Evolutionary conservation across 2,797 vertebrate species (phyloP).

Genomic region (Rhincodon typus): DNA sequence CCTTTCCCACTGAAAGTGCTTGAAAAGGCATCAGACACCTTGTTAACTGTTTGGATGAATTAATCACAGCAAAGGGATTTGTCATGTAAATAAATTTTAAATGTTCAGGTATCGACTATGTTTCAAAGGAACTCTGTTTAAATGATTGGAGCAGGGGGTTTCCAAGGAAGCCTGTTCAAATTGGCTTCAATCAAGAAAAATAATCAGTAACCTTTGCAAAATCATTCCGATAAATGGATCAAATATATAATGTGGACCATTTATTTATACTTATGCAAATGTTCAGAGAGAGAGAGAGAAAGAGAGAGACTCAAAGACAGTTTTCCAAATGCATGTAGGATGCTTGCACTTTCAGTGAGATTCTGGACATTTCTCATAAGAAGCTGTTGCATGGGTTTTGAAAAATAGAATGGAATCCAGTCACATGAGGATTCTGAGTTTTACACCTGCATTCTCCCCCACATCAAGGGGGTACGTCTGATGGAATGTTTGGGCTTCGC

Average conservation of each 20-base stretch:
- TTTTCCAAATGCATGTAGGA: not conserved
- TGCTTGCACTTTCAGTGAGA: not conserved
- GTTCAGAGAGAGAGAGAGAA: not conserved
- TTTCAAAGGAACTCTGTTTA: constrained; percentile 13
- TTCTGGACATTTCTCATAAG: not conserved
- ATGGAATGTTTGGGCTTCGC: not conserved
- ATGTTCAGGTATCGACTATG: not conserved
- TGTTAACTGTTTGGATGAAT: constrained; percentile 4
- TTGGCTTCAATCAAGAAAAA: not conserved
- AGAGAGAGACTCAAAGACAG: not conserved
- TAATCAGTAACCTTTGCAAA: not conserved
- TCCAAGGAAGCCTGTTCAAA: not conserved
- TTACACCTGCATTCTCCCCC: not conserved
- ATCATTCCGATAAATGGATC: not conserved
- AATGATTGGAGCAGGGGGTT: not conserved
- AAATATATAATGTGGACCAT: not conserved
- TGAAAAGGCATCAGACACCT: not conserved
- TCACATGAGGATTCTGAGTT: not conserved
- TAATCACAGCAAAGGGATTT: constrained; percentile 27
- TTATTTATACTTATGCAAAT: not conserved
- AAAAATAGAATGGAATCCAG: not conserved
- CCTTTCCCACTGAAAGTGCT: not conserved
- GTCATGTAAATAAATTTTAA: not conserved
- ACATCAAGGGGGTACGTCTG: not conserved
- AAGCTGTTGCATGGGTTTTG: not conserved